Percentiles rank a stretch among this genome's conserved stretches.
Conservation (phyloP, 2,113 vertebrate genomes). For the Accipiter virgatus region DNA sequence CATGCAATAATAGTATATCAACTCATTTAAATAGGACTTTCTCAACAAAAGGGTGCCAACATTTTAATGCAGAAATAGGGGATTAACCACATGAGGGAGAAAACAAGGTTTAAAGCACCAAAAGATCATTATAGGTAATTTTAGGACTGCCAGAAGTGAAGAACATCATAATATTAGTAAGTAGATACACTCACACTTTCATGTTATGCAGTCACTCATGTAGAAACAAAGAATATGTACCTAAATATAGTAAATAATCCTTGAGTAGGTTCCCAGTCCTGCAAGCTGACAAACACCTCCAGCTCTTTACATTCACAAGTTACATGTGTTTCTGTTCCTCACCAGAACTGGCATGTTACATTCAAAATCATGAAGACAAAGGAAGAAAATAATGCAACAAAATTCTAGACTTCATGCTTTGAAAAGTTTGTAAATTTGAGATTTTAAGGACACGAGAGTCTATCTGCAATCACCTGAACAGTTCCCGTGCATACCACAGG, state of each 20-base stretch:
- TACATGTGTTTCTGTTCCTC: neutral
- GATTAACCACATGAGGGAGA: neutral
- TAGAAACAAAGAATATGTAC: neutral
- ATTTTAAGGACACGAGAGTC: neutral
- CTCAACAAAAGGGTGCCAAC: neutral
- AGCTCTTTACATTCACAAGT: neutral
- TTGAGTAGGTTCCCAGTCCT: neutral
- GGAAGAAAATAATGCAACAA: neutral
- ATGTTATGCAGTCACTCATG: neutral
- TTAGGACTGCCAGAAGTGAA: neutral
- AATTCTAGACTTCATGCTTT: neutral
- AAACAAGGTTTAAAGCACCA: neutral
- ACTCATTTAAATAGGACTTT: neutral
- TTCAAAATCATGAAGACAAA: neutral
- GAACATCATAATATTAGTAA: neutral
- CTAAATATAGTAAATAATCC: slow-evolving; percentile 24
- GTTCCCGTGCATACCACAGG: neutral
- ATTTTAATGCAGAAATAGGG: neutral
- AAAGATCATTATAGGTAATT: neutral
- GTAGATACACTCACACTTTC: neutral
- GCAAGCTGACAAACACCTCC: neutral
- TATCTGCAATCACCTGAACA: neutral
- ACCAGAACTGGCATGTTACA: neutral
- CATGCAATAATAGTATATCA: neutral
- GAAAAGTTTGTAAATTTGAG: neutral